These are phyloP conservation scores for Zingel zingel DNA, from an alignment of 2,113 vertebrate species.

Conservation along the genomic window DNA sequence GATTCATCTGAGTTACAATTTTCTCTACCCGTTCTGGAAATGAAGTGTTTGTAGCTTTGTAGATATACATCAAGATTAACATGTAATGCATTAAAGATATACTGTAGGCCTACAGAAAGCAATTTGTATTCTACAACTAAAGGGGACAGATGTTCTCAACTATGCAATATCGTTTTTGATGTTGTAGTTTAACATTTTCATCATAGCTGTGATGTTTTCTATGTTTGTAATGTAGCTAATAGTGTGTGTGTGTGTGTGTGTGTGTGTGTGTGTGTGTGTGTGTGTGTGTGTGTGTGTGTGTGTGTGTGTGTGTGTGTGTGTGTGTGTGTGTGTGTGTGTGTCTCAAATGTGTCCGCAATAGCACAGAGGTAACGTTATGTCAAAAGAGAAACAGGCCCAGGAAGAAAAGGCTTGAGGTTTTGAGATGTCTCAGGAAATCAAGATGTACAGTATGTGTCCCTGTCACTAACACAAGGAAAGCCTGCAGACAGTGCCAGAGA, in stretches of 20 bases:
- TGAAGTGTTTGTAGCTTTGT: neutral
- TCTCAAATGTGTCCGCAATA: neutral
- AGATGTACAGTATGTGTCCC: constrained; percentile 19
- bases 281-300: too few species aligned
- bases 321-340: neutral
- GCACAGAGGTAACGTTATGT: neutral
- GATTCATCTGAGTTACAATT: too few species aligned
- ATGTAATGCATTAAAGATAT: neutral
- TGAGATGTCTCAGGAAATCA: constrained; percentile 30
- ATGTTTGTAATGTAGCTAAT: neutral
- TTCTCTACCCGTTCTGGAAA: neutral
- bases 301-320: too few species aligned
- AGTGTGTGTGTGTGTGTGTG: neutral
- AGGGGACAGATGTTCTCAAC: neutral
- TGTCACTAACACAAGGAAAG: constrained; percentile 46
- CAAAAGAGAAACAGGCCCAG: constrained; percentile 17
- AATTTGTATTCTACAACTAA: neutral
- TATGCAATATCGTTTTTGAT: neutral
- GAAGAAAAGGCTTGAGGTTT: constrained; percentile 8
- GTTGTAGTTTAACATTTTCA: neutral
- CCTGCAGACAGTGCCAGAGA: constrained; percentile 45
- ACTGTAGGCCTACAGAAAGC: neutral
- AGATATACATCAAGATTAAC: neutral
- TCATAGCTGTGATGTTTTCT: too few species aligned
- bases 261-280: too few species aligned